Conservation (phyloP, 2,888 invertebrate genomes). For the Brachyptera risi region DNA sequence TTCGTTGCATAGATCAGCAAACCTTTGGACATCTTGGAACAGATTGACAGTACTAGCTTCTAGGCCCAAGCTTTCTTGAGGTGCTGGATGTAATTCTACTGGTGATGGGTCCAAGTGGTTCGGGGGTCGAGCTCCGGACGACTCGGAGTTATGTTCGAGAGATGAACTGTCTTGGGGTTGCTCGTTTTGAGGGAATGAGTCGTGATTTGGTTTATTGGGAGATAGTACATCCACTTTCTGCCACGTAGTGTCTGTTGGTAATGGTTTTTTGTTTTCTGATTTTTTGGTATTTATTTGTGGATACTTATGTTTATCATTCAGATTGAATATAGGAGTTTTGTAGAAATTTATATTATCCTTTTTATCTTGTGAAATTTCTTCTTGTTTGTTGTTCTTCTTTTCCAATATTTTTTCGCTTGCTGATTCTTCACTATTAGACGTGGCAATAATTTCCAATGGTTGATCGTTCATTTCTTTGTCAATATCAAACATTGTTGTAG, state of each 20-base stretch:
- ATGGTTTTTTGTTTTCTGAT: background rate
- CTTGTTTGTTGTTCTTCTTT: background rate
- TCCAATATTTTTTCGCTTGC: no score
- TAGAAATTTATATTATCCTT: background rate
- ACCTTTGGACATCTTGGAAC: conserved; percentile 71
- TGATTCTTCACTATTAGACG: no score
- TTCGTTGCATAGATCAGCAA: conserved; percentile 77
- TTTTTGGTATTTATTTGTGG: background rate
- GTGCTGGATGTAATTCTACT: conserved; percentile 54
- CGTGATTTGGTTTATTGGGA: no score
- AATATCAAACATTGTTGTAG: conserved; percentile 34
- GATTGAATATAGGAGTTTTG: background rate
- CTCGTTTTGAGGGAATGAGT: no score
- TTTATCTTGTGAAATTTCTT: background rate
- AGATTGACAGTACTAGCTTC: conserved; percentile 70
- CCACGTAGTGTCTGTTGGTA: background rate
- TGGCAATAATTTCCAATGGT: background rate
- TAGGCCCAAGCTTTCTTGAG: conserved; percentile 59
- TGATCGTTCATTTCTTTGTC: conserved; percentile 26
- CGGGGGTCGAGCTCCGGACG: background rate
- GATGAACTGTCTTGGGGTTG: no score
- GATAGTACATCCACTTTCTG: background rate
- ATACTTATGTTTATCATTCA: no score
- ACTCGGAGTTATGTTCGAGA: background rate
- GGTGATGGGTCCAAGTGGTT: background rate